A percentile compares a stretch with the other conserved stretches of the same genome.
These are phyloP conservation scores for Cossypha dichroa DNA, from an alignment of 2,797 vertebrate species.

Conservation along the genomic window DNA sequence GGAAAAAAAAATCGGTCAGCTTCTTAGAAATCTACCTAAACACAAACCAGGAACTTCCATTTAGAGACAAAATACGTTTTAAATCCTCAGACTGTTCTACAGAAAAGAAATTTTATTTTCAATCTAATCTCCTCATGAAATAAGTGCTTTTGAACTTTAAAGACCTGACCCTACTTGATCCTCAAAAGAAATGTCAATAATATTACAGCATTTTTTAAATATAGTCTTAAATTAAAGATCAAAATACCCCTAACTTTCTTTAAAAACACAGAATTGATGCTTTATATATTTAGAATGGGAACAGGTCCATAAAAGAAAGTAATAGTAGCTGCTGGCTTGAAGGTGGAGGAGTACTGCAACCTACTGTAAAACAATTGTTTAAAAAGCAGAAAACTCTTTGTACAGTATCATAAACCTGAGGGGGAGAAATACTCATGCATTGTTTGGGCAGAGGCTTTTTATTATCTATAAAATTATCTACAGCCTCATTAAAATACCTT, in stretches of 20 bases:
- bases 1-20: background rate
- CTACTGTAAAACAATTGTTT: background rate
- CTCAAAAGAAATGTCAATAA: background rate
- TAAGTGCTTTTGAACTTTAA: background rate
- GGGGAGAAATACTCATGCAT: fast-evolving
- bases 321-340: background rate
- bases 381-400: background rate
- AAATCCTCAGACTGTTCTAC: background rate
- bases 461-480: background rate
- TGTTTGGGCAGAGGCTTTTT: background rate
- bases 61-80: background rate
- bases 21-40: background rate
- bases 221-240: background rate
- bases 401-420: background rate
- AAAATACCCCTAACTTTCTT: background rate
- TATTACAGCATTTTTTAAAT: background rate
- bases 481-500: background rate
- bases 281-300: background rate
- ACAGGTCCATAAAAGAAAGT: background rate
- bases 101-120: background rate
- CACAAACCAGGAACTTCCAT: background rate
- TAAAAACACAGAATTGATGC: background rate
- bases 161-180: background rate
- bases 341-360: background rate
- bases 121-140: background rate